Evolutionary conservation across 2,113 vertebrate species (phyloP), one percentile per base, ranked within the genome.

Genomic region (Platichthys stellatus): DNA sequence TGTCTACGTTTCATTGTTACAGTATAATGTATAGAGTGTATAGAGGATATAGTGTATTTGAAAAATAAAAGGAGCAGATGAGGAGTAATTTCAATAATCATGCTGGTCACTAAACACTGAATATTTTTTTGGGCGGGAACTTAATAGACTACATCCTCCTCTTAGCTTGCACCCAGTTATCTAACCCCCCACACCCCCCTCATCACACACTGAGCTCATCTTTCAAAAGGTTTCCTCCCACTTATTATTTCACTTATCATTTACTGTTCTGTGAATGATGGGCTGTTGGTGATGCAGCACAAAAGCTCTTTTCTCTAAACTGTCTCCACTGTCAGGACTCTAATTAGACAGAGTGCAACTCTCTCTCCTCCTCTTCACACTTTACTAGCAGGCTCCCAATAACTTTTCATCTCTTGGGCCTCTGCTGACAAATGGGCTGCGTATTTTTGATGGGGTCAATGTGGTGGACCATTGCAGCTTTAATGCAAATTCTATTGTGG

Each of bases 231-330:
- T 61, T 64, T 65, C 63, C 45, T 76, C 69, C 68, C 69, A 31
- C 74, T 64, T 69, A 51, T 73, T 51, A 67, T 64, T 76, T 82
- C 76, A 71, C 66, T 54, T 75, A 61, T 62, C 70, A 81, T 79
- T 77, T 45, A 38, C 61, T 69, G 53, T 24, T 47, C 35, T 73
- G 47, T 76, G 77, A 80, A 69, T 81, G 86, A 74, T 85, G 72
- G 73, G 63, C 72, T 45, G 63, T 71, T 80, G 74, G 74, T 86
- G 80, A 68, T 72, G 76, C 40, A 61, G 70, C 69, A 81, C 75
- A 80, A 85, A 86, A 65, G 68, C 71, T 63, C 79, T 81, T 84
- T 84, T 62, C 73, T 89, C 58, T 58, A 80, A 64, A 86, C 81
- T 63, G 51, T n/a, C 51, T 53, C 51, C 51, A 54, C 51, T n/a